Base-by-base conservation (phyloP, 2,797 vertebrate species). In the Brachymystax lenok region DNA sequence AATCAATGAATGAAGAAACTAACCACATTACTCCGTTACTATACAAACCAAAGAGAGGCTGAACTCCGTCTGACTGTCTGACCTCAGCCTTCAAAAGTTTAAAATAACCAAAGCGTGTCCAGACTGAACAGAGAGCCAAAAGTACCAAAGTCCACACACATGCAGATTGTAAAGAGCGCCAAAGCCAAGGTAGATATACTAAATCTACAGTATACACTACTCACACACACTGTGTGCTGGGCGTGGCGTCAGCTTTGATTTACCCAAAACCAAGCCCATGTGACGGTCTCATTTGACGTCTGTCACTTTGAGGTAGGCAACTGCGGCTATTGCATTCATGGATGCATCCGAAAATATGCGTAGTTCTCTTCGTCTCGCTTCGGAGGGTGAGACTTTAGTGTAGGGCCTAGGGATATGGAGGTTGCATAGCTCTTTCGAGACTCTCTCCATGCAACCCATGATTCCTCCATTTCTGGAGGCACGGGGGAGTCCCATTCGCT, bases 151-250 rank as follows among this genome's bases (percentile, higher is more conserved):
- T 72, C 35, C 13, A 24, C 74, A 75, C 77, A 56, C 40, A 71
- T 59, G n/a, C 59, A 67, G 68, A 72, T 64, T 77, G 76, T 46
- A 78, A 52, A 78, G n/a, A 73, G 71, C 46, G 68, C 30, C 33
- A 35, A 76, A 85, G 61, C 71, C 61, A 54, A 12, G 28, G 21
- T 64, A 74, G 74, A 59, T 74, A 13, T 74, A 21, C 56, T 68
- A 71, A 75, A 80, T 74, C 59, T 51, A 74, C 56, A 75, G 59
- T 63, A 63, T 24, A 6, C 59, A 63, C 59, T 8, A 12, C 21
- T 24, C 4, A 17, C 17, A 56, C 54, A 71, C 74, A 75, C 52
- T 27, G 5, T 74, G 24, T 24, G 24, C 24, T 24, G 24, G 24
- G 24, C 24, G 24, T 24, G 24, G 24, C 24, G 24, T 24, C 24